These are phyloP conservation scores for Lucilia sericata DNA, from an alignment of 1,140 invertebrate genomes.

Conservation along the genomic window DNA sequence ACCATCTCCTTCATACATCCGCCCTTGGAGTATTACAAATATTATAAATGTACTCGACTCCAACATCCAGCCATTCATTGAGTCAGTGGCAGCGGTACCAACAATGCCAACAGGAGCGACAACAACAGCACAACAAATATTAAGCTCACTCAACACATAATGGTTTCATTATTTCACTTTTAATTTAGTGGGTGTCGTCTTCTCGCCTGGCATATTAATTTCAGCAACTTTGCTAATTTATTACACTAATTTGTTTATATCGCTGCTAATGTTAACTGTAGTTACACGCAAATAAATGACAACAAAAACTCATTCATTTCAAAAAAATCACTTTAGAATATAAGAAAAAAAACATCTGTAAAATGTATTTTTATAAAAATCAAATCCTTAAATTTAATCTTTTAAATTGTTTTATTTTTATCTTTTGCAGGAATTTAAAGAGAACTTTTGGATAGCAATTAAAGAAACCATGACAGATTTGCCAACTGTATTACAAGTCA, in stretches of 20 bases:
- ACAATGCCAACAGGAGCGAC: not conserved
- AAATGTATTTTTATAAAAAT: too few relatives aligned
- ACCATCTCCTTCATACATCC: conserved; percentile 50
- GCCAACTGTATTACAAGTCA: too few relatives aligned
- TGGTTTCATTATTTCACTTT: conserved; percentile 49
- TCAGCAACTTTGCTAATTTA: conserved; percentile 55
- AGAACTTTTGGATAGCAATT: too few relatives aligned
- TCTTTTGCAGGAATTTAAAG: too few relatives aligned
- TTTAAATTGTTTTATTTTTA: too few relatives aligned
- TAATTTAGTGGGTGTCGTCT: conserved; percentile 60
- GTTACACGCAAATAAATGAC: not conserved
- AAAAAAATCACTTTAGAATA: too few relatives aligned
- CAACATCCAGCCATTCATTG: not conserved
- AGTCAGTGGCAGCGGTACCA: not conserved
- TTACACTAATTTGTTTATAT: conserved; percentile 49
- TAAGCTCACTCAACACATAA: conserved; percentile 34
- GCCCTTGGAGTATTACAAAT: conserved; percentile 28
- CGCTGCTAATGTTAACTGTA: conserved; percentile 18
- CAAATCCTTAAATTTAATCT: too few relatives aligned
- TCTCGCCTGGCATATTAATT: conserved; percentile 47
- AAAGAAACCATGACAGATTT: too few relatives aligned
- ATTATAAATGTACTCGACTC: conserved; percentile 9
- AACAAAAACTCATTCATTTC: not conserved
- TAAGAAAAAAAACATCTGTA: too few relatives aligned
- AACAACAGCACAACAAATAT: not conserved